Percentiles rank a stretch among this genome's conserved stretches.
These are phyloP conservation scores for Cephus sareptanus DNA, from an alignment of 2,888 invertebrate genomes.

Conservation along the genomic window DNA sequence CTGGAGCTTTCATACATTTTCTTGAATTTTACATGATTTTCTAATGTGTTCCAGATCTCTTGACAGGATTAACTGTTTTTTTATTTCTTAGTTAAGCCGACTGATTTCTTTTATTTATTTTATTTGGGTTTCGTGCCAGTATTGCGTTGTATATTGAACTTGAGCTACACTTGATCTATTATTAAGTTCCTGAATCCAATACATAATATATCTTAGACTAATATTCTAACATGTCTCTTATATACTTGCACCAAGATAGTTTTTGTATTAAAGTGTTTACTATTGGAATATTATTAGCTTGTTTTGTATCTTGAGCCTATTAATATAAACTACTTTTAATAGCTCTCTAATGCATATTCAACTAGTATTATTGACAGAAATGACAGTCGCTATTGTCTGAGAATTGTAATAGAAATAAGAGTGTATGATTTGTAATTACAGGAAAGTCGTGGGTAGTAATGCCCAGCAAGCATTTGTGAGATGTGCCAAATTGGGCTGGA, in stretches of 20 bases:
- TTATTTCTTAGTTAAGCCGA: background rate
- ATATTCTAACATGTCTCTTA: background rate
- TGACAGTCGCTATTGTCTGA: too few species aligned
- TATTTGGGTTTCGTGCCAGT: background rate
- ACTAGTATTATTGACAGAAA: background rate
- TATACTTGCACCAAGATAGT: background rate
- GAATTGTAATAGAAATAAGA: background rate
- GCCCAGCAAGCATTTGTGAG: slow-evolving; percentile 51
- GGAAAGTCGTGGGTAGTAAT: slow-evolving; percentile 46
- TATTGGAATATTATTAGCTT: background rate
- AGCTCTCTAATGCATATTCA: background rate
- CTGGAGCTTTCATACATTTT: background rate
- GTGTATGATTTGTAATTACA: background rate
- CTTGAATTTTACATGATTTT: background rate
- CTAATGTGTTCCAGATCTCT: background rate
- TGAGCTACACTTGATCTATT: slow-evolving; percentile 26
- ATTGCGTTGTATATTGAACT: slow-evolving; percentile 8
- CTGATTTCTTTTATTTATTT: background rate
- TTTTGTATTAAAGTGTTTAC: background rate
- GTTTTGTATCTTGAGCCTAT: background rate
- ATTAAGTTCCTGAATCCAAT: slow-evolving; percentile 16
- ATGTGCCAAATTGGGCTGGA: slow-evolving; percentile 54
- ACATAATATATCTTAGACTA: background rate
- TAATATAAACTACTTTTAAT: background rate
- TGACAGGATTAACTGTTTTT: background rate